Base-by-base conservation (phyloP, 2,888 invertebrate species). In the Arenicola marina region DNA sequence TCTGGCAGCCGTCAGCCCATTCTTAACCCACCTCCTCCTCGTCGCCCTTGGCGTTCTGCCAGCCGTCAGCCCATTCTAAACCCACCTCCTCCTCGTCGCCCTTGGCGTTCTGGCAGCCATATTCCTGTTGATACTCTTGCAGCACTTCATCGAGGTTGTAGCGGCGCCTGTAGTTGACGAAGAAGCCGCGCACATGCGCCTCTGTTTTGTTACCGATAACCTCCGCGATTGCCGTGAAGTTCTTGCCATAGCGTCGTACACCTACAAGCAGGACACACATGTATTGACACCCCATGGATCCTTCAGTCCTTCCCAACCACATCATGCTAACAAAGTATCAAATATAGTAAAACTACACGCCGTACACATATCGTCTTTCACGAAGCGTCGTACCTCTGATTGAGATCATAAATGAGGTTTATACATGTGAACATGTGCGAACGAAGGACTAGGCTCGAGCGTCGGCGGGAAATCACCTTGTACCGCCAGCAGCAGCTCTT, bases 201-300 rank as follows among this genome's bases (percentile, higher is more conserved):
- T 95, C 96, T 0, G 92, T 94, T 86, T 97, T 97, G 57, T 94
- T 97, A 67, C 95, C 95, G 70, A 97, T 88, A 15, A 94, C 91
- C 82, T 96, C 95, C 21, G 97, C 94, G 72, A 97, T 96, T 33
- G 94, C 93, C 85, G 92, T 89, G 83, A 92, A 94, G 83, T 95
- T 91, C 86, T 91, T 91, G 45, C 88, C 88, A 78, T 87, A 88
- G 70, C 86, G 86, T 32, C 87, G 79, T 32, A 88, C 85, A 63
- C 90, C 90, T 89, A 65, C 65, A n/a, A n/a, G n/a, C n/a, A n/a
- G n/a, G n/a, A n/a, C n/a, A n/a, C n/a, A n/a, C n/a, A n/a, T n/a
- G n/a, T n/a, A n/a, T n/a, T n/a, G n/a, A n/a, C n/a, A n/a, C n/a
- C n/a, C n/a, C n/a, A n/a, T n/a, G n/a, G n/a, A n/a, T n/a, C n/a